Base-by-base conservation (phyloP, 1,140 invertebrate species). In the Drosophila littoralis region DNA sequence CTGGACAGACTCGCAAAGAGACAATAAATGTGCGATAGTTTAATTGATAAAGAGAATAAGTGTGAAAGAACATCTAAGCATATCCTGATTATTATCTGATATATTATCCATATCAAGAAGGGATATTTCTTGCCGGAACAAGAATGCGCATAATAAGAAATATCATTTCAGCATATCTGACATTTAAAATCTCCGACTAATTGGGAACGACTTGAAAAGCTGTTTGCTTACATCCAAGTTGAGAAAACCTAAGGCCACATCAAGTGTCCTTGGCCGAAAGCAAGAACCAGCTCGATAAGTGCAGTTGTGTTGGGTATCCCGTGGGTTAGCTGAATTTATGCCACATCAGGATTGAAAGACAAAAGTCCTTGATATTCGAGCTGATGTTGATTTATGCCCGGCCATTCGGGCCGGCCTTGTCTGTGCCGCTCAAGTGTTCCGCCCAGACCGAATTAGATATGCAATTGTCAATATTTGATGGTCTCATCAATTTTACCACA, bases 391-490 rank as follows among this genome's bases (percentile, higher is more conserved):
- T 66, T 72, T 72, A 66, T 72, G 69, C 54, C 2, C 22, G 22
- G 17, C 17, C 46, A 55, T 17, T 17, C 17, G 1, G 17, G 59
- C 40, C 51, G 40, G 52, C 52, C 6, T n/a, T n/a, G 12, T 45
- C 8, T 32, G 35, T 13, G 28, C 13, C 52, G 38, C n/a, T 42
- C 28, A 61, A 61, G 59, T 46, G 57, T 43, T 17, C 42, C 58
- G 32, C 17, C 28, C 46, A 36, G 17, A 63, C 48, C 67, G 67
- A 70, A 70, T 70, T 70, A 70, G 67, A 63, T 70, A 70, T 70
- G 81, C 81, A 77, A 85, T 84, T 85, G 81, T 76, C 81, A 81
- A 81, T 83, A 81, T 71, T 83, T 84, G 81, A 84, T 85, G 81
- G 77, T 46, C 77, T 63, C 81, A 84, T 84, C 81, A 85, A 81